Percentiles rank a stretch among this genome's conserved stretches.
phyloP scores from a whole-genome alignment of 2,797 vertebrate species.

The Microchirus variegatus region DNA sequence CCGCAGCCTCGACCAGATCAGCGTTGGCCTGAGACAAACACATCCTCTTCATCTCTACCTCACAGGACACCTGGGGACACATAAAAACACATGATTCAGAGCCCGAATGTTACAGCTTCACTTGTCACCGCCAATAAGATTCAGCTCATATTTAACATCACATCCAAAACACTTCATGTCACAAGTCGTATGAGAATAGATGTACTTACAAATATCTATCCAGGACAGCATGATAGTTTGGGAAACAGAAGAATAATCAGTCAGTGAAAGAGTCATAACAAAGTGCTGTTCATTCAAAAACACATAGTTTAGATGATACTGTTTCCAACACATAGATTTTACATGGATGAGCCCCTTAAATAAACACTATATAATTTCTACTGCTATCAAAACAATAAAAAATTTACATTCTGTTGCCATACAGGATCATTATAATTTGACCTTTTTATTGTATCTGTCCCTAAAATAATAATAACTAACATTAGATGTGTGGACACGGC shows the following conservation, averaged over 20 bases:
- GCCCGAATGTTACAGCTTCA: background rate
- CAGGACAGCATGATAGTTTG: constrained; percentile 65
- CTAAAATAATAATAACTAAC: too few relatives aligned
- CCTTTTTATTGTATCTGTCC: too few relatives aligned
- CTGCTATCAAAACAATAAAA: background rate
- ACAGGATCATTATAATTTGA: too few relatives aligned
- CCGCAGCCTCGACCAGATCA: constrained; percentile 81
- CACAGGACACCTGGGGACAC: constrained; percentile 73
- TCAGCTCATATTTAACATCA: background rate
- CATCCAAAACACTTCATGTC: too few relatives aligned
- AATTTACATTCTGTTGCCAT: too few relatives aligned
- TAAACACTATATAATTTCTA: too few relatives aligned
- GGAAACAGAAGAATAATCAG: constrained; percentile 57
- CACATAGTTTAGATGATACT: background rate
- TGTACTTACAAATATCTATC: constrained; percentile 86
- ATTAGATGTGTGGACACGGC: too few relatives aligned
- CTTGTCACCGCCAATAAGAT: background rate
- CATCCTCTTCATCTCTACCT: constrained; percentile 82
- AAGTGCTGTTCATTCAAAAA: background rate
- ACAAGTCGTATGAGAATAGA: background rate
- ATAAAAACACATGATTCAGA: background rate
- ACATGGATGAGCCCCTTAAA: background rate
- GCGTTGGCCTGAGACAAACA: constrained; percentile 81
- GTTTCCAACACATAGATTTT: background rate
- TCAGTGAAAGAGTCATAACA: constrained; percentile 21